Evolutionary conservation across 1,140 invertebrate species (phyloP), one percentile per base, ranked within the genome.

Genomic region (Phocides pigmalion): DNA sequence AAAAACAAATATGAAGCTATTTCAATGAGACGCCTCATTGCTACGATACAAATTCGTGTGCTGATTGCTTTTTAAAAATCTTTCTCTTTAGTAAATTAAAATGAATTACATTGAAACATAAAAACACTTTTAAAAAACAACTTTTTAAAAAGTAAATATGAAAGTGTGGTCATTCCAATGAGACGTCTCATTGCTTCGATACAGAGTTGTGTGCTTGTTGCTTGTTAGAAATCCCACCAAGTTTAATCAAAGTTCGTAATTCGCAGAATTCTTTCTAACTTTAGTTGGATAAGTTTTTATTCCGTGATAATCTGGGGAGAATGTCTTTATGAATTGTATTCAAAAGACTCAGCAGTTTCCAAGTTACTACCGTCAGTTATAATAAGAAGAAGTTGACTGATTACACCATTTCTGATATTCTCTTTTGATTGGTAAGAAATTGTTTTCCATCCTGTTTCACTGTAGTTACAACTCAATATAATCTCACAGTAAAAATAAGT

Each of bases 171-270:
- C 5, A 8, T 41, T 41, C 17, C 49, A 50, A 50, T 35, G 37
- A 15, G 49, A 35, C 15, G 28, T 32, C 32, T 35, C 49, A 37
- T 51, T 51, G 32, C 49, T 35, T 11, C 47, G 17, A 50, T 25
- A 8, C 12, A 1, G 12, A 32, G 22, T 50, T 50, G 12, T 47
- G 17, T 50, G 53, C 25, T 58, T 58, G 39, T 58, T 58, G 39
- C 19, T 58, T 19, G 41, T 58, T 41, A 25, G 14, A 32, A 58
- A 58, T 28, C 53, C 41, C 20, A 58, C 51, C 12, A 25, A 58
- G 19, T 58, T 58, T 58, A 58, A 58, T 58, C 53, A 58, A 58
- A 58, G 39, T 58, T 44, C 20, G 39, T 58, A 58, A 58, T 58
- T 44, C 17, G 35, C 20, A 44, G 41, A 58, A 44, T 44, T 58